Conservation (phyloP, 2,797 vertebrate genomes). For the Saxicola maurus region DNA sequence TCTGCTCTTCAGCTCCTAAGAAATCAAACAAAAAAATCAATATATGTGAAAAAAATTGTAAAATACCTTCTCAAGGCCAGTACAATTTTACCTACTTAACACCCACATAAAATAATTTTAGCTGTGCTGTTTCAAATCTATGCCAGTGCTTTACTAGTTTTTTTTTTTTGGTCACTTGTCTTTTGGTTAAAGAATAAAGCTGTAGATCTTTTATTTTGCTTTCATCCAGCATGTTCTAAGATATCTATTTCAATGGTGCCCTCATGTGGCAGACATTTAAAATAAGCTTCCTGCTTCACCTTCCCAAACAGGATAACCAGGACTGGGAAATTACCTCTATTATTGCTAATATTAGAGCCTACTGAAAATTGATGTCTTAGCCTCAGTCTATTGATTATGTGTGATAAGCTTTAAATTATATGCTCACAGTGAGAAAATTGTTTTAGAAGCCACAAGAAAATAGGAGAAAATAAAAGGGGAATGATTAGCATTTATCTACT, state of each 20-base stretch:
- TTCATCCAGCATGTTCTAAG: background rate
- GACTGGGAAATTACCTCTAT: background rate
- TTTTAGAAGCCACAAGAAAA: background rate
- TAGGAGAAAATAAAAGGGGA: background rate
- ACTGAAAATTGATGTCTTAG: background rate
- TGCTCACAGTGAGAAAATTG: background rate
- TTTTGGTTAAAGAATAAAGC: background rate
- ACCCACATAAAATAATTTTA: background rate
- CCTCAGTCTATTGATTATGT: background rate
- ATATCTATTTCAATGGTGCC: conserved; percentile 47
- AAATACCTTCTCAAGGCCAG: background rate
- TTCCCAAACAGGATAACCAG: background rate
- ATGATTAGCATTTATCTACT: background rate
- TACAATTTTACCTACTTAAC: background rate
- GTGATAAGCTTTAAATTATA: background rate
- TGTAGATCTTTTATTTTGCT: background rate
- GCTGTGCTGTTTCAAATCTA: background rate
- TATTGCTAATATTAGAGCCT: background rate
- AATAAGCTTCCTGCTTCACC: background rate
- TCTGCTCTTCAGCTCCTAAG: background rate
- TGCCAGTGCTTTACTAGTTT: background rate
- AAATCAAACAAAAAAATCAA: background rate
- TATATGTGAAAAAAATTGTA: background rate
- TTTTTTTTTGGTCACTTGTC: background rate
- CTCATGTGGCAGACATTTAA: conserved; percentile 45